These are phyloP conservation scores for Seriola aureovittata DNA, from an alignment of 2,113 vertebrate species.

Conservation along the genomic window DNA sequence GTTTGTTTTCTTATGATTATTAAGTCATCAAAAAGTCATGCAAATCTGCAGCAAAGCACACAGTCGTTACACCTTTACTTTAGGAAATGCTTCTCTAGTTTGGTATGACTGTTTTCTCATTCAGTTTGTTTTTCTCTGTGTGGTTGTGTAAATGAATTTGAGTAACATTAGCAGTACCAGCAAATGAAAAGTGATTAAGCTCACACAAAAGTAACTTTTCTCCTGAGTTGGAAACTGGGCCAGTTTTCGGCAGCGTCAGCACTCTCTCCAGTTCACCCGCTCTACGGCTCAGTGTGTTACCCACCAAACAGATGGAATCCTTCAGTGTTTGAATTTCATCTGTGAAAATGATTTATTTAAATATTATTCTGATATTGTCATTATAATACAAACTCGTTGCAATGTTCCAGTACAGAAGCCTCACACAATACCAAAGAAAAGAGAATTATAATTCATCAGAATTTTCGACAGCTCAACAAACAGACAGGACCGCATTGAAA, in stretches of 20 bases:
- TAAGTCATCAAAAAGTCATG: not conserved
- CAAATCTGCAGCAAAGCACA: not conserved
- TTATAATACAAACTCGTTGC: constrained; percentile 79
- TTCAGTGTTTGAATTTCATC: constrained; percentile 73
- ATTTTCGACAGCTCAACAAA: constrained; percentile 73
- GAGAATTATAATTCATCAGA: constrained; percentile 66
- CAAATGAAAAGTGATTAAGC: constrained; percentile 19
- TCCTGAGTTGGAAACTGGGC: constrained; percentile 24
- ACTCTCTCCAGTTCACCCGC: constrained; percentile 7
- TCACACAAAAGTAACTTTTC: constrained; percentile 22
- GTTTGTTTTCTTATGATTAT: not conserved
- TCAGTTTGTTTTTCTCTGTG: not conserved
- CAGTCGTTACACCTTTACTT: not conserved
- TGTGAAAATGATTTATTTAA: constrained; percentile 83
- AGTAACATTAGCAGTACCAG: constrained; percentile 2
- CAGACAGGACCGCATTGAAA: constrained; percentile 75
- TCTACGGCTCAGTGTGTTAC: constrained; percentile 22
- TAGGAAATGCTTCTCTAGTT: not conserved
- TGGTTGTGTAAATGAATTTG: not conserved
- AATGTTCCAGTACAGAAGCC: constrained; percentile 79
- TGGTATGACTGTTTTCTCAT: not conserved
- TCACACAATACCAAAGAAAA: constrained; percentile 77
- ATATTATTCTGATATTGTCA: constrained; percentile 76
- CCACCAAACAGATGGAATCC: constrained; percentile 66
- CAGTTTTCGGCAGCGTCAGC: constrained; percentile 36